Percentiles rank a stretch among this genome's conserved stretches.
Evolutionary conservation across 2,113 vertebrate species (phyloP).

Genomic region (Psittacus erithacus): DNA sequence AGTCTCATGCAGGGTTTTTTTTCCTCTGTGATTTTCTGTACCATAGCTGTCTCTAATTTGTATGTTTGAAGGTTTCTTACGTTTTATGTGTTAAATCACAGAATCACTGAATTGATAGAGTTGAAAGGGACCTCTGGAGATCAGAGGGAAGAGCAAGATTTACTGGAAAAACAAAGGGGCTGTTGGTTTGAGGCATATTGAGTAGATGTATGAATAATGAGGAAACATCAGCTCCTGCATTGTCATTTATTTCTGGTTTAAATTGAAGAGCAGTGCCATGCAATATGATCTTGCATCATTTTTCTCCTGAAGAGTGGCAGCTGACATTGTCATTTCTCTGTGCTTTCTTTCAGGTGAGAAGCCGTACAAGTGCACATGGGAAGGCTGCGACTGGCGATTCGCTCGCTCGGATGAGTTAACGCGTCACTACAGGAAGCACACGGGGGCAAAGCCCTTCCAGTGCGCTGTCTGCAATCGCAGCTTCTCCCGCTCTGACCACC

Average conservation of each 20-base stretch:
- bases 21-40: background rate
- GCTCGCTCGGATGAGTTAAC: constrained; percentile 96
- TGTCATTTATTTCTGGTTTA: no score
- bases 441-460: constrained; percentile 96
- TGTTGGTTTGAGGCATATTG: background rate
- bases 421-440: constrained; percentile 97
- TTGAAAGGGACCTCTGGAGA: background rate
- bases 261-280: accelerated
- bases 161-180: background rate
- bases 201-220: background rate
- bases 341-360: constrained; percentile 86
- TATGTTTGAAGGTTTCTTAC: background rate
- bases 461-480: constrained; percentile 92
- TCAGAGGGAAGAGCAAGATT: background rate
- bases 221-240: background rate
- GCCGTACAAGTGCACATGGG: constrained; percentile 96
- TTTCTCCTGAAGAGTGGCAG: background rate
- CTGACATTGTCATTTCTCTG: background rate
- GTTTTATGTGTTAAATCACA: background rate
- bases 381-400: constrained; percentile 96
- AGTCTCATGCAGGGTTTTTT: background rate
- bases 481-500: constrained; percentile 96
- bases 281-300: accelerated
- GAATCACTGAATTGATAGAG: background rate
- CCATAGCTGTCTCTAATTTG: accelerated